A percentile compares a stretch with the other conserved stretches of the same genome.
These are phyloP conservation scores for Acrobasis suavella DNA, from an alignment of 2,888 invertebrate species.

Conservation along the genomic window DNA sequence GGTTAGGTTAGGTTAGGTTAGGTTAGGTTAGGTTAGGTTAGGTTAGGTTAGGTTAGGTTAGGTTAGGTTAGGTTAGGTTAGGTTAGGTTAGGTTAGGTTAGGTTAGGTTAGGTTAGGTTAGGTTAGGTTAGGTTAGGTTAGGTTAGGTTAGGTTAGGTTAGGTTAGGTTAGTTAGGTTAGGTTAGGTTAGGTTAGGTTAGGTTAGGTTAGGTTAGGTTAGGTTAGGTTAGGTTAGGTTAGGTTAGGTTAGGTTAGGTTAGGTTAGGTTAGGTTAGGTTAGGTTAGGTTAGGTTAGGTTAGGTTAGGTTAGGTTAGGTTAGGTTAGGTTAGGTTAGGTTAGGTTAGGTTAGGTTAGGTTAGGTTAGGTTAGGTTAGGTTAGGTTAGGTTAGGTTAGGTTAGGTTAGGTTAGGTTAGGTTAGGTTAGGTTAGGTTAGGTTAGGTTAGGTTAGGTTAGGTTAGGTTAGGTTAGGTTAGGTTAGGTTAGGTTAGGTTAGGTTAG, in stretches of 20 bases:
- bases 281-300: slow-evolving; percentile 39
- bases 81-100: slow-evolving; percentile 26
- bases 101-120: slow-evolving; percentile 23
- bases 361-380: slow-evolving; percentile 24
- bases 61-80: slow-evolving; percentile 35
- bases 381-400: slow-evolving; percentile 29
- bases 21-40: slow-evolving; percentile 29
- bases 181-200: slow-evolving; percentile 30
- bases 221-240: slow-evolving; percentile 32
- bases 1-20: slow-evolving; percentile 1
- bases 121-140: slow-evolving; percentile 24
- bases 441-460: no score
- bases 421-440: no score
- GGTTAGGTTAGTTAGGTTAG: slow-evolving; percentile 22
- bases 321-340: slow-evolving; percentile 23
- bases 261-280: slow-evolving; percentile 35
- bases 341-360: slow-evolving; percentile 25
- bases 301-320: slow-evolving; percentile 35
- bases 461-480: no score
- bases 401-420: slow-evolving; percentile 11
- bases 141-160: slow-evolving; percentile 24
- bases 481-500: no score
- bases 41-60: slow-evolving; percentile 33
- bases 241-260: slow-evolving; percentile 32
- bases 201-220: slow-evolving; percentile 30